A percentile compares a stretch with the other conserved stretches of the same genome.
Evolutionary conservation across 2,113 vertebrate species (phyloP).

Genomic region (Indicator indicator): DNA sequence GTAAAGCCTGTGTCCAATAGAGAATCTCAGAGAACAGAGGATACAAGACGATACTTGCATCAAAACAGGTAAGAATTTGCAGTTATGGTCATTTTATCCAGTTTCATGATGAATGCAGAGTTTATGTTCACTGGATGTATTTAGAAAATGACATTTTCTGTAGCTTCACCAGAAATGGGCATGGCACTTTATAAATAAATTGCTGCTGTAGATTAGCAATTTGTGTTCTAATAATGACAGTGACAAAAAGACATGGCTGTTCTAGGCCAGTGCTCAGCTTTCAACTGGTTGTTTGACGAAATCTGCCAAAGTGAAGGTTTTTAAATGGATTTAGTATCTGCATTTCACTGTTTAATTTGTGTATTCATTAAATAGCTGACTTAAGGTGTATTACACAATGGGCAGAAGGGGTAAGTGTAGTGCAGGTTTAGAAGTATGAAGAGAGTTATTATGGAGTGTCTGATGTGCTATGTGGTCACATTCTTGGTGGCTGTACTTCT

Average conservation of each 20-base stretch:
- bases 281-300: background rate
- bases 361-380: background rate
- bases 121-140: background rate
- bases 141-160: background rate
- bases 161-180: background rate
- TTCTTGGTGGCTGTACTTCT: background rate
- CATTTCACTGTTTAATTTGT: background rate
- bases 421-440: background rate
- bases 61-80: slow-evolving; percentile 80
- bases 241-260: background rate
- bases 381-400: background rate
- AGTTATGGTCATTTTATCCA: background rate
- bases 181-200: background rate
- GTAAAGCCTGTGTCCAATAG: slow-evolving; percentile 73
- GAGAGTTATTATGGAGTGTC: background rate
- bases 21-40: slow-evolving; percentile 82
- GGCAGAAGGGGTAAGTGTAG: background rate
- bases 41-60: slow-evolving; percentile 76
- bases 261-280: background rate
- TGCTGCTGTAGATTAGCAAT: background rate
- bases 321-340: background rate
- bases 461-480: background rate
- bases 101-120: background rate
- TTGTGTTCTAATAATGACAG: background rate
- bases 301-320: background rate